Percentiles rank a stretch among this genome's conserved stretches.
phyloP scores from a whole-genome alignment of 2,888 invertebrate genomes.

The Marasmarcha lunaedactyla region DNA sequence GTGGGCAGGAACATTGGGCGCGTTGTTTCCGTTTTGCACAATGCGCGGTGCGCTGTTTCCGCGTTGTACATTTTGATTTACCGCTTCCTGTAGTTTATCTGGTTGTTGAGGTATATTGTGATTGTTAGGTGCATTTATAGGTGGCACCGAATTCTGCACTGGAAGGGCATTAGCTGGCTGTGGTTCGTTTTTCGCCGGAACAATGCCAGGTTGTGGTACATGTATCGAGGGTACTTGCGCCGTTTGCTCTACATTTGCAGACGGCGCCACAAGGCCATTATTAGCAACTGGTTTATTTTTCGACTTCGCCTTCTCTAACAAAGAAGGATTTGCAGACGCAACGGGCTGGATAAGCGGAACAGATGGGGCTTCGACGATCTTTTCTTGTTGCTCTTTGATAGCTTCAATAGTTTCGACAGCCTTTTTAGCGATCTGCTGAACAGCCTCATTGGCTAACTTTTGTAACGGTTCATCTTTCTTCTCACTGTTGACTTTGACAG shows the following conservation, averaged over 20 bases:
- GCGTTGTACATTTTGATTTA: too few species aligned
- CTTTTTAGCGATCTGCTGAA: constrained; percentile 58
- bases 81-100: background rate
- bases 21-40: too few species aligned
- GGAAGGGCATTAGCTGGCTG: too few species aligned
- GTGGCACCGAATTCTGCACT: too few species aligned
- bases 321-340: too few species aligned
- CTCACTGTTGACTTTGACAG: constrained; percentile 13
- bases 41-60: too few species aligned
- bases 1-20: too few species aligned
- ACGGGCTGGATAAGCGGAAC: background rate
- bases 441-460: constrained; percentile 43
- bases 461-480: constrained; percentile 31
- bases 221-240: background rate
- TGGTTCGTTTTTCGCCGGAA: background rate
- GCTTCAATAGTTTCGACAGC: constrained; percentile 53
- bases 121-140: too few species aligned
- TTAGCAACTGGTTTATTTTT: constrained; percentile 7
- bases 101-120: background rate
- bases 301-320: too few species aligned
- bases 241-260: background rate
- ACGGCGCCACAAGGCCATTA: too few species aligned
- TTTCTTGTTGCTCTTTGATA: constrained; percentile 36
- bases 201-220: background rate
- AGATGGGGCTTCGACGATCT: constrained; percentile 1